These are phyloP conservation scores for Loris lydekkerianus DNA, from an alignment of 2,797 vertebrate genomes.

Conservation along the genomic window DNA sequence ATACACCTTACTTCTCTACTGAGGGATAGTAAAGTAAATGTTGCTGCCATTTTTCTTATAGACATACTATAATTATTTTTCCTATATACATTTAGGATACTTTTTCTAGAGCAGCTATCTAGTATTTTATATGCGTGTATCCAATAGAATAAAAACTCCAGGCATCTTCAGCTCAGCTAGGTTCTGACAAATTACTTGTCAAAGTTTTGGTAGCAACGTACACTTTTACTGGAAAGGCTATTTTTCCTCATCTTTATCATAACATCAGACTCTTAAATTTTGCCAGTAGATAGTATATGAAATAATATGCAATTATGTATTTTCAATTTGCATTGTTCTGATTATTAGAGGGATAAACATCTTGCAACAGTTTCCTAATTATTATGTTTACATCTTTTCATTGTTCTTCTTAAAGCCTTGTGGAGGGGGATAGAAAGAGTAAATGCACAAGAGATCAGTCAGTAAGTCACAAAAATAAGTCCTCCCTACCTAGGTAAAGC, in stretches of 20 bases:
- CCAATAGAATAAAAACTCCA: not conserved
- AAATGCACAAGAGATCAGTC: not conserved
- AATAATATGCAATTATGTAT: not conserved
- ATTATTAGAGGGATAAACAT: not conserved
- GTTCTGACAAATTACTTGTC: not conserved
- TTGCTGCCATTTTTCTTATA: not conserved
- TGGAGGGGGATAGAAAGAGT: not conserved
- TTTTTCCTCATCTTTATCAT: not conserved
- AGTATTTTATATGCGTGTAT: not conserved
- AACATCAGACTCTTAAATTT: not conserved
- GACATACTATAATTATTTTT: not conserved
- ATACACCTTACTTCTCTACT: not conserved
- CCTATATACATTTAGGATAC: not conserved
- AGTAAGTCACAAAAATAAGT: not conserved
- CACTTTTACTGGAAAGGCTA: not conserved
- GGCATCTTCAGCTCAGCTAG: not conserved
- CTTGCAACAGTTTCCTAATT: not conserved
- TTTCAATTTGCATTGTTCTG: not conserved
- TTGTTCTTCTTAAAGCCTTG: not conserved
- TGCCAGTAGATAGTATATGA: not conserved
- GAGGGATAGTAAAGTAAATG: not conserved
- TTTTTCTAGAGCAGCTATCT: not conserved
- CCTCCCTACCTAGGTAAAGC: not conserved
- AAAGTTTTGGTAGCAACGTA: not conserved
- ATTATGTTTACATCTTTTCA: not conserved